Conservation (phyloP, 1,140 invertebrate species). For the Pemphigus obesinymphae region DNA sequence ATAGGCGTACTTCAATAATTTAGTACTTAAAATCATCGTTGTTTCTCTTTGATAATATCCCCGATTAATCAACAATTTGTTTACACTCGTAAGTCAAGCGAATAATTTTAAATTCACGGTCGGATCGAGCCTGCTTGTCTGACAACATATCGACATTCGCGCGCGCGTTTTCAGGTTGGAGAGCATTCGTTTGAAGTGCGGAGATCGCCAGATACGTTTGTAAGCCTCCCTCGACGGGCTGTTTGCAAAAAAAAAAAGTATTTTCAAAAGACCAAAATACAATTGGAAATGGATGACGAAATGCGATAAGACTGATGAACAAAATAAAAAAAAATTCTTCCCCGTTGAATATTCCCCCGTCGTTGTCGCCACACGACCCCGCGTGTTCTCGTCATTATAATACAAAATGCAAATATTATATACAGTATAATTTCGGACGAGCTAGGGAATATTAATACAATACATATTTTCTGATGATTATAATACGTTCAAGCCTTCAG, state of each 20-base stretch:
- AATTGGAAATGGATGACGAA: background rate
- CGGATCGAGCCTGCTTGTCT: background rate
- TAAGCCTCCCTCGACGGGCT: background rate
- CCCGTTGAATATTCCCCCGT: too few relatives aligned
- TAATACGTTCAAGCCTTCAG: too few relatives aligned
- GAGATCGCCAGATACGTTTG: background rate
- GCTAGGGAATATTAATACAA: too few relatives aligned
- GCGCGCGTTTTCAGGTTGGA: background rate
- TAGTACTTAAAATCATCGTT: too few relatives aligned
- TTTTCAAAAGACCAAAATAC: background rate
- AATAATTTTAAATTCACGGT: background rate
- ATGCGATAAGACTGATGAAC: background rate
- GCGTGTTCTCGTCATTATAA: conserved; percentile 12
- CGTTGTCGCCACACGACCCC: background rate
- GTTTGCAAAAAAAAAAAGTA: background rate
- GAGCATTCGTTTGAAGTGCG: background rate
- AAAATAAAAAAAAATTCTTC: background rate
- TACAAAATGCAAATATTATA: too few relatives aligned
- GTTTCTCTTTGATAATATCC: too few relatives aligned
- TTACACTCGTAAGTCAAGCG: background rate
- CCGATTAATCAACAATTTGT: too few relatives aligned
- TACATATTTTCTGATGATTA: too few relatives aligned
- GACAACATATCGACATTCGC: background rate
- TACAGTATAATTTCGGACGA: too few relatives aligned
- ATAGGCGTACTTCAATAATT: too few relatives aligned